Conservation (phyloP, 35 echinoderm and acorn worm species). For the Heliocidaris tuberculata region DNA sequence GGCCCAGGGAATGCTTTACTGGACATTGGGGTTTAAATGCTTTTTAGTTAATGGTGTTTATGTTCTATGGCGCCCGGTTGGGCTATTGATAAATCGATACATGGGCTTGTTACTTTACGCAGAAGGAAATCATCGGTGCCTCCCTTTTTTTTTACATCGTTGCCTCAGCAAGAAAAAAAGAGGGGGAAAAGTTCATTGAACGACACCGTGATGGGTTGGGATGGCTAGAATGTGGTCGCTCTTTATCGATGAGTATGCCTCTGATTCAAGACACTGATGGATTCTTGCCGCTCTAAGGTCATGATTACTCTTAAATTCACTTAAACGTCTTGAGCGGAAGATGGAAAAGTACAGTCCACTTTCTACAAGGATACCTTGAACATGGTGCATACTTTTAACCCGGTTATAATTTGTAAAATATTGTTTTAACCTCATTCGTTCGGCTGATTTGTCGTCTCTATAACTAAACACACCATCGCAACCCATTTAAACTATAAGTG, state of each 20-base stretch:
- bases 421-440: neutral
- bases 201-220: neutral
- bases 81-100: neutral
- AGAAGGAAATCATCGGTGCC: neutral
- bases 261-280: neutral
- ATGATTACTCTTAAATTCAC: neutral
- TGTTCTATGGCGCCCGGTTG: neutral
- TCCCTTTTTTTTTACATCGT: neutral
- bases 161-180: neutral
- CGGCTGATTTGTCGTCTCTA: neutral
- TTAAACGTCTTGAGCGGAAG: neutral
- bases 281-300: neutral
- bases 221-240: neutral
- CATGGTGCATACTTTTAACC: neutral
- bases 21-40: conserved; percentile 2
- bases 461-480: neutral
- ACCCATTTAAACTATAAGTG: no score
- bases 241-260: neutral
- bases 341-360: neutral
- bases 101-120: neutral
- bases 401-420: neutral
- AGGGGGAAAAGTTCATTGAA: neutral
- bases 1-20: neutral
- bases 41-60: conserved; percentile 5
- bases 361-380: neutral